Evolutionary conservation across 2,888 invertebrate species (phyloP).

Genomic region (Caenorhabditis wallacei): DNA sequence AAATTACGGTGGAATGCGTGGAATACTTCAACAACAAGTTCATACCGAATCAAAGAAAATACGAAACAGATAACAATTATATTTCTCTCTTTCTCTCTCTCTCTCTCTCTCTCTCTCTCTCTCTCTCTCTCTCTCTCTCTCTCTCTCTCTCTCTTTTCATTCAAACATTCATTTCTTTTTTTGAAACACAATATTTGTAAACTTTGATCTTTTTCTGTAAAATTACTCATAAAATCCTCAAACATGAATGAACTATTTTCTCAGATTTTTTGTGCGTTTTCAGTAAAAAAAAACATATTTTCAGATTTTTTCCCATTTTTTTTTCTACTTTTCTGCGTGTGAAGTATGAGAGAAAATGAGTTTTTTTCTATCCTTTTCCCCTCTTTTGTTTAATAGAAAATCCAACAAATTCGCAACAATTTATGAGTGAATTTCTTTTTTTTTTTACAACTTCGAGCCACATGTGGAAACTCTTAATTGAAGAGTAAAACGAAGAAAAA

Average conservation of each 20-base stretch:
- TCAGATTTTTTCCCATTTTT: slow-evolving; percentile 2
- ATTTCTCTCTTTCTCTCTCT: not conserved
- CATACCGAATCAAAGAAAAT: slow-evolving; percentile 55
- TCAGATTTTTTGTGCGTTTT: too few relatives aligned
- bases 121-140: too few relatives aligned
- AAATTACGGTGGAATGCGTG: slow-evolving; percentile 62
- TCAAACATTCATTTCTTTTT: not conserved
- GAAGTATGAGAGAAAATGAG: slow-evolving; percentile 23
- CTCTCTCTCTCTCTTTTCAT: not conserved
- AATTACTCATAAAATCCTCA: too few relatives aligned
- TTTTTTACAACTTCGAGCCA: slow-evolving; percentile 47
- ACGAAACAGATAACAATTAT: slow-evolving; percentile 9
- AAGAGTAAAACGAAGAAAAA: slow-evolving; percentile 6
- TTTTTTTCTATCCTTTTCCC: not conserved
- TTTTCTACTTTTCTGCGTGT: slow-evolving; percentile 12
- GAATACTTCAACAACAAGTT: slow-evolving; percentile 55
- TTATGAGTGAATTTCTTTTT: slow-evolving; percentile 2
- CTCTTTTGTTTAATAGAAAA: slow-evolving; percentile 11
- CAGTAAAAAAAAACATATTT: too few relatives aligned
- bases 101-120: too few relatives aligned
- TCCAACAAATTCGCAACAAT: slow-evolving; percentile 18
- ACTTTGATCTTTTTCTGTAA: too few relatives aligned
- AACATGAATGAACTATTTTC: too few relatives aligned
- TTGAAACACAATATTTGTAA: not conserved
- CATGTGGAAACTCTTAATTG: slow-evolving; percentile 49